These are phyloP conservation scores for Glareola pratincola DNA, from an alignment of 2,113 vertebrate genomes.

Conservation along the genomic window DNA sequence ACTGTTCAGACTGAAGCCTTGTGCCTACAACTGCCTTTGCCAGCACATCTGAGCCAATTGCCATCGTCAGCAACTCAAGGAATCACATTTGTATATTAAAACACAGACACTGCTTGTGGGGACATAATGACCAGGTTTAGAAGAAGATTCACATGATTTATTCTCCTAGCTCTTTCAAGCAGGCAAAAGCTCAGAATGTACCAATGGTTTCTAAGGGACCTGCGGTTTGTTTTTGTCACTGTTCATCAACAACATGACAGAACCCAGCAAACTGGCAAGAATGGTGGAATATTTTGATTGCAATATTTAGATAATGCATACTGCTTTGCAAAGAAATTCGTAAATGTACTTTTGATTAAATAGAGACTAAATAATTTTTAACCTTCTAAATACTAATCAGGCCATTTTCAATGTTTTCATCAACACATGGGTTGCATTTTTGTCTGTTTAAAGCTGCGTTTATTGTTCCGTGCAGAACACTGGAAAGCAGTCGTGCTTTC, in stretches of 20 bases:
- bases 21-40: fast-evolving
- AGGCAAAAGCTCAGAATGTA: neutral
- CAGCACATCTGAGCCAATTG: neutral
- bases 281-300: neutral
- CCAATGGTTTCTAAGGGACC: neutral
- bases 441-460: neutral
- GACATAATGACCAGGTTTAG: neutral
- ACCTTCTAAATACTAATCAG: neutral
- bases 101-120: neutral
- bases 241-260: neutral
- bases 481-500: neutral
- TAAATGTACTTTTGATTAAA: neutral
- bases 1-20: neutral
- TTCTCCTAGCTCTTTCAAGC: neutral
- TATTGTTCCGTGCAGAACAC: neutral
- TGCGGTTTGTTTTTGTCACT: neutral
- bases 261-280: neutral
- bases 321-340: neutral
- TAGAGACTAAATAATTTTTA: neutral
- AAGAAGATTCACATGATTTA: neutral
- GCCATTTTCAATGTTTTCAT: neutral
- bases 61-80: neutral
- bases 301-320: neutral
- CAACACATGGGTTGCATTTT: neutral
- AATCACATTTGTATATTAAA: neutral